A percentile compares a stretch with the other conserved stretches of the same genome.
Conservation (phyloP, 2,113 vertebrate genomes). For the Otolemur garnettii region DNA sequence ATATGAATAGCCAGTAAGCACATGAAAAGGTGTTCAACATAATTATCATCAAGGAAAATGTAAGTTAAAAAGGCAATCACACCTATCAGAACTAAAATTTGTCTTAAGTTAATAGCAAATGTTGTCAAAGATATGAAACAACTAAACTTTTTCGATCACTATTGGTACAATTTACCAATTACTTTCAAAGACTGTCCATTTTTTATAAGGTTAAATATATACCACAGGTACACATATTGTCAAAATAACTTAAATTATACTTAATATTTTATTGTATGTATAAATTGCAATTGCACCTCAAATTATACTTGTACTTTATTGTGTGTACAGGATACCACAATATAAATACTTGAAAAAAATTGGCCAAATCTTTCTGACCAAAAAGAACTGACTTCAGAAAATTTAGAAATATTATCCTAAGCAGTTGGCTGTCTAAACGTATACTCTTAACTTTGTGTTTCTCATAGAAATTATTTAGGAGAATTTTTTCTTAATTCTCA, state of each 20-base stretch:
- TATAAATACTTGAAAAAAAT: not conserved
- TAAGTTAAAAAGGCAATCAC: slow-evolving; percentile 19
- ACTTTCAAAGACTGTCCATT: not conserved
- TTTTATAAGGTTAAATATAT: not conserved
- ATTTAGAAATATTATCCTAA: slow-evolving; percentile 26
- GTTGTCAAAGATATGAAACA: slow-evolving; percentile 4
- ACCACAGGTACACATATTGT: not conserved
- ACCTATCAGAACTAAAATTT: not conserved
- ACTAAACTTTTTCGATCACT: slow-evolving; percentile 33
- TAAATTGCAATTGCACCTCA: too few relatives aligned
- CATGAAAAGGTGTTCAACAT: not conserved
- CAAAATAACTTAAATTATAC: slow-evolving; percentile 29
- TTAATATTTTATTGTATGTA: not conserved
- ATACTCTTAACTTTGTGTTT: not conserved
- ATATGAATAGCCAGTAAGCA: not conserved
- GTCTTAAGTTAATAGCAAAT: slow-evolving; percentile 37
- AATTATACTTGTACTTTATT: not conserved
- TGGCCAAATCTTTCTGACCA: not conserved
- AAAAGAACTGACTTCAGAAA: not conserved
- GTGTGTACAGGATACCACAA: not conserved
- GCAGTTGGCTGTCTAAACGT: not conserved
- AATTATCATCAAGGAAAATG: slow-evolving; percentile 27
- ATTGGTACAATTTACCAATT: slow-evolving; percentile 17
- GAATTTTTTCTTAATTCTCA: not conserved
- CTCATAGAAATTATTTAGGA: not conserved